Conservation (phyloP, 2,888 invertebrate species). For the Hyles lineata region DNA sequence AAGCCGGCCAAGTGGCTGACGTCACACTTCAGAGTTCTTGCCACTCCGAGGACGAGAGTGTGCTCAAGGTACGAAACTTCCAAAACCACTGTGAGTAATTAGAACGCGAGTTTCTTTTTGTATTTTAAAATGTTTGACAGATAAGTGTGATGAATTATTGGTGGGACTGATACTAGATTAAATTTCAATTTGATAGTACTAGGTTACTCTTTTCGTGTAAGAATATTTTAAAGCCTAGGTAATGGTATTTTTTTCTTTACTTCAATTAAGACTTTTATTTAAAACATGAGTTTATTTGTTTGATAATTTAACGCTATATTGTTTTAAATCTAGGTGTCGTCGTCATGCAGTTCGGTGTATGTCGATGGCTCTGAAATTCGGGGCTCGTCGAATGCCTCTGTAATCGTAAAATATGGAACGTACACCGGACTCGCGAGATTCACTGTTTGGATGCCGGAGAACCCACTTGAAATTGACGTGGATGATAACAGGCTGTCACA, state of each 20-base stretch:
- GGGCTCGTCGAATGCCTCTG: conserved; percentile 97
- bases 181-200: no score
- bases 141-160: background rate
- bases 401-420: conserved; percentile 96
- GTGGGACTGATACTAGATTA: no score
- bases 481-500: conserved; percentile 95
- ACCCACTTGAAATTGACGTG: conserved; percentile 95
- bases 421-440: conserved; percentile 95
- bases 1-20: conserved; percentile 97
- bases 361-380: conserved; percentile 97
- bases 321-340: conserved; percentile 89
- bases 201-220: no score
- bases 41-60: conserved; percentile 97
- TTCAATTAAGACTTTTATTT: background rate
- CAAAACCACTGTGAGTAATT: background rate
- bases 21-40: conserved; percentile 97
- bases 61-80: conserved; percentile 91
- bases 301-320: background rate
- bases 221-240: no score
- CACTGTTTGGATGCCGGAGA: conserved; percentile 98
- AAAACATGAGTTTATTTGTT: background rate
- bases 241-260: no score
- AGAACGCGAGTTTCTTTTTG: background rate
- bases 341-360: conserved; percentile 98
- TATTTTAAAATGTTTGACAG: background rate